Evolutionary conservation across 1,140 invertebrate genomes (phyloP).

Genomic region (Macrotrachela quadricornifera): DNA sequence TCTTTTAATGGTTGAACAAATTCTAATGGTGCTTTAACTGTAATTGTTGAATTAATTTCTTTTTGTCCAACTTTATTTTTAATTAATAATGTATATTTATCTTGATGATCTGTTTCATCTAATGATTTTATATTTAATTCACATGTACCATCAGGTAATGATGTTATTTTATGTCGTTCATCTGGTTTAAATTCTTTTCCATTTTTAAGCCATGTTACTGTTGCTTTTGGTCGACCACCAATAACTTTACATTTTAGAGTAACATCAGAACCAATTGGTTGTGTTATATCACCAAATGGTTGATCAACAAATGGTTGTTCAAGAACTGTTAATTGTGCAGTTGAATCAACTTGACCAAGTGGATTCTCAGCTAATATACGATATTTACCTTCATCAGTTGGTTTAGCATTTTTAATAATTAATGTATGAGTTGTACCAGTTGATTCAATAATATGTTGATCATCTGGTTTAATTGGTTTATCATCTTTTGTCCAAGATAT

Average conservation of each 20-base stretch:
- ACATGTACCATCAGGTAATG: no score
- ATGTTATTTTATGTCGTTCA: slow-evolving; percentile 1
- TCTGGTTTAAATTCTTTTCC: slow-evolving; percentile 14
- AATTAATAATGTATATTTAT: slow-evolving; percentile 28
- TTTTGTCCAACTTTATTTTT: slow-evolving; percentile 66
- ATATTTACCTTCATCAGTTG: slow-evolving; percentile 1
- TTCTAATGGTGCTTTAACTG: slow-evolving; percentile 10
- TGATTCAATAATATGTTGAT: neutral
- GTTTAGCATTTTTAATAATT: neutral
- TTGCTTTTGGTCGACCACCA: slow-evolving; percentile 12
- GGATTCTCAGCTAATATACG: neutral
- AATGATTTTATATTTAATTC: no score
- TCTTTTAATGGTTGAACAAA: no score
- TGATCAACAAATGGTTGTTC: no score
- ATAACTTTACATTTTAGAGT: no score
- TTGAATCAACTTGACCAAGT: neutral
- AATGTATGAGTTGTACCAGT: slow-evolving; percentile 24
- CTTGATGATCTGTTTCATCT: no score
- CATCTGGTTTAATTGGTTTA: neutral
- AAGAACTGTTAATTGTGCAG: neutral
- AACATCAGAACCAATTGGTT: no score
- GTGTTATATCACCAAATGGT: no score
- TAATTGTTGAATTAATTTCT: slow-evolving; percentile 34
- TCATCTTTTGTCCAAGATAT: neutral
- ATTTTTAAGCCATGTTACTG: slow-evolving; percentile 17